These are phyloP conservation scores for Drosophila takahashii DNA, from an alignment of 1,140 invertebrate genomes.

Conservation along the genomic window DNA sequence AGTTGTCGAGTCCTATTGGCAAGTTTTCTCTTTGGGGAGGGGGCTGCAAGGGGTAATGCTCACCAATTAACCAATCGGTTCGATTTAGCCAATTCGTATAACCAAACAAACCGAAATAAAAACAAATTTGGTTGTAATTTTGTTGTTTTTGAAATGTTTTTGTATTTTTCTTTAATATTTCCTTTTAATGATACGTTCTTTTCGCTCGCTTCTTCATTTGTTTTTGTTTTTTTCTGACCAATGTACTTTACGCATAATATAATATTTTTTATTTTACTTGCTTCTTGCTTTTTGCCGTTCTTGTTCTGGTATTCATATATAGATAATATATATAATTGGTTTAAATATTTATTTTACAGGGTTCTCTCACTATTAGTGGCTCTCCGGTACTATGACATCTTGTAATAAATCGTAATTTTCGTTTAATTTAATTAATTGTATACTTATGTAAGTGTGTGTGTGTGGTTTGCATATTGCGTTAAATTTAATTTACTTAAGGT, in stretches of 20 bases:
- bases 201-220: slow-evolving; percentile 39
- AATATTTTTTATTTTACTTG: slow-evolving; percentile 32
- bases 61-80: slow-evolving; percentile 23
- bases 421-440: slow-evolving; percentile 83
- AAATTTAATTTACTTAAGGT: slow-evolving; percentile 66
- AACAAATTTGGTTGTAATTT: slow-evolving; percentile 68
- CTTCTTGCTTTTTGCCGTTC: slow-evolving; percentile 12
- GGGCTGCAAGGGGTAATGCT: not conserved
- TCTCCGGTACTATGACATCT: slow-evolving; percentile 20
- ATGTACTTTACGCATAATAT: slow-evolving; percentile 44
- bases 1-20: slow-evolving; percentile 60
- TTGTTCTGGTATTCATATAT: slow-evolving; percentile 36
- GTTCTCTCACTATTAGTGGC: slow-evolving; percentile 62
- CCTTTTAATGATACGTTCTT: slow-evolving; percentile 65
- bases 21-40: slow-evolving; percentile 16
- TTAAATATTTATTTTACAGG: slow-evolving; percentile 62
- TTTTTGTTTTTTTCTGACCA: slow-evolving; percentile 54
- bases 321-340: slow-evolving; percentile 50
- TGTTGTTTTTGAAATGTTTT: slow-evolving; percentile 71
- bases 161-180: slow-evolving; percentile 53
- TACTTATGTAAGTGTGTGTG: slow-evolving; percentile 73
- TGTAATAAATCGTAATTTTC: slow-evolving; percentile 67
- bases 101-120: slow-evolving; percentile 68
- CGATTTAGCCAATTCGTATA: slow-evolving; percentile 57
- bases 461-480: slow-evolving; percentile 40